Base-by-base conservation (phyloP, 92 coral and sea anemone genomes). In the Porites rus region DNA sequence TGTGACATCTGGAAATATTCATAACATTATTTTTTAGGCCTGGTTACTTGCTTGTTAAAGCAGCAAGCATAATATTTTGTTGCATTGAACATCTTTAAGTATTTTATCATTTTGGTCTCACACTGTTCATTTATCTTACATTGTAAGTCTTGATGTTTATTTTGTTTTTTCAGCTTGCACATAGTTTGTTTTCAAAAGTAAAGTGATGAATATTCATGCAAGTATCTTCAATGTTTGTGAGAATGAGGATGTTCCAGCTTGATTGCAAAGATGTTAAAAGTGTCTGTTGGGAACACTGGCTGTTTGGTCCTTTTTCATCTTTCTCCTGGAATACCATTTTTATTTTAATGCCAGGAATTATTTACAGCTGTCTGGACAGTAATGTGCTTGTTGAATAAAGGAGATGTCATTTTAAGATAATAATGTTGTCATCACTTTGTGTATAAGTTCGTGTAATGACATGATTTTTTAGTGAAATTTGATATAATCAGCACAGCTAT, bases 171-270 rank as follows among this genome's bases (percentile, higher is more conserved):
- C 93, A 96, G 99, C 93, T 88, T 85, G 84, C 98, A 72, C 96
- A 96, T 83, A 46, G 74, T 21, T 78, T 96, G 86, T 96, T 96
- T 87, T 73, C 90, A 69, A 93, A 96, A 87, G 75, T 96, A 86
- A 96, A 96, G 88, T 96, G 90, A 93, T 21, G 66, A 66, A 25
- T 4, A 38, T 81, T 81, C 56, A 54, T n/a, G 13, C 51, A 22
- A 58, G 63, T 28, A 72, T 20, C 62, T 67, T 2, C 61, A 16
- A 11, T 1, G 3, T 51, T 73, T 59, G 43, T 54, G 14, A 38
- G 51, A 50, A 14, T 51, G 46, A 13, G 60, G 20, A 54, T 70
- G 38, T 66, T 66, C 46, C 54, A 59, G 43, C 58, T 17, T 81
- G 70, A 70, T 70, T 81, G 69, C n/a, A 81, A 58, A 70, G 24